These are phyloP conservation scores for Euborellia annulipes DNA, from an alignment of 1,140 invertebrate species.

Conservation along the genomic window DNA sequence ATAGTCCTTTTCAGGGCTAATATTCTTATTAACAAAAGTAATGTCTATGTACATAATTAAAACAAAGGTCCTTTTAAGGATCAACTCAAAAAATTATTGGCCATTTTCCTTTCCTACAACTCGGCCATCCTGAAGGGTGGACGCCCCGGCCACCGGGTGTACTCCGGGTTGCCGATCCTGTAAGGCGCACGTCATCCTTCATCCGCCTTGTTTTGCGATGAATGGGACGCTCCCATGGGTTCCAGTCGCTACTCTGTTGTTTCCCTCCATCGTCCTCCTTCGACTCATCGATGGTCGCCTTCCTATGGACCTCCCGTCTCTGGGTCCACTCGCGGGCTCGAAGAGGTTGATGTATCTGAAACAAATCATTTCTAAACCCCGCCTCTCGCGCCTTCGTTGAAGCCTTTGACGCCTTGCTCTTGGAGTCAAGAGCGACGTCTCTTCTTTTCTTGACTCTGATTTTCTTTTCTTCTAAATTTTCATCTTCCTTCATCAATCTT, in stretches of 20 bases:
- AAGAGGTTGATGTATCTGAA: conserved; percentile 11
- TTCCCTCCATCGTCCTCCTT: conserved; percentile 22
- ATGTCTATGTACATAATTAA: too few relatives aligned
- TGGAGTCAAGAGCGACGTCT: conserved; percentile 19
- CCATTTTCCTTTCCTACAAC: too few relatives aligned
- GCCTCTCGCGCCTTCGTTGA: conserved; percentile 19
- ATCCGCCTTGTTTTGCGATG: conserved; percentile 16
- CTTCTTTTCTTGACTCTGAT: conserved; percentile 9
- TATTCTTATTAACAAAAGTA: too few relatives aligned
- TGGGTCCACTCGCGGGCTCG: conserved; percentile 14
- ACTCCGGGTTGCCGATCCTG: too few relatives aligned
- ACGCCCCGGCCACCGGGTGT: too few relatives aligned
- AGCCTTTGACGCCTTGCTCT: conserved; percentile 13
- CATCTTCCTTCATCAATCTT: too few relatives aligned
- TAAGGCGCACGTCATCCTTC: too few relatives aligned
- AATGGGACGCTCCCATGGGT: conserved; percentile 19
- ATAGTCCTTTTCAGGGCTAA: too few relatives aligned
- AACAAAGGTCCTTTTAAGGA: too few relatives aligned
- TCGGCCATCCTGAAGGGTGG: too few relatives aligned
- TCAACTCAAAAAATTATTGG: too few relatives aligned
- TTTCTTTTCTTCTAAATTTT: not conserved
- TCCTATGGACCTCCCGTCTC: conserved; percentile 11
- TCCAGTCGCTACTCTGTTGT: conserved; percentile 10
- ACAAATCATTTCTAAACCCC: conserved; percentile 20
- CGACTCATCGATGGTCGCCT: conserved; percentile 15